These are phyloP conservation scores for Tinea pellionella DNA, from an alignment of 2,888 invertebrate genomes.

Conservation along the genomic window DNA sequence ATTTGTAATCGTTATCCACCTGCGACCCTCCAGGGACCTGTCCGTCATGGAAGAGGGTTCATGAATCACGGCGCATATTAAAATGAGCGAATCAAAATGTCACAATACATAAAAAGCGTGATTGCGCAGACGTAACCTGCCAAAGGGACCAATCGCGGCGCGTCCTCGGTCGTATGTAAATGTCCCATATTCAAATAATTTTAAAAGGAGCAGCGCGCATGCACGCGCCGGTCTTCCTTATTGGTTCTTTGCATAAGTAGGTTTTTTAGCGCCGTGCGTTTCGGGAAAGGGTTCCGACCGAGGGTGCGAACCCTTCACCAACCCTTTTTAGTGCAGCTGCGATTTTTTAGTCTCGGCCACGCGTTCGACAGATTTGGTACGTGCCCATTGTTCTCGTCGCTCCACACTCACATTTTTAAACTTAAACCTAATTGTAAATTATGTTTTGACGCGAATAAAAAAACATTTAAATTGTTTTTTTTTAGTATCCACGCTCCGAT, in stretches of 20 bases:
- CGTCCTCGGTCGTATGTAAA: constrained; percentile 47
- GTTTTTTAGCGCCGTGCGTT: constrained; percentile 25
- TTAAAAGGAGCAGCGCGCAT: constrained; percentile 67
- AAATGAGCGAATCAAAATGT: not conserved
- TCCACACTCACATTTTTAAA: not conserved
- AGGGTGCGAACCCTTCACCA: constrained; percentile 42
- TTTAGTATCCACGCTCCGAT: not conserved
- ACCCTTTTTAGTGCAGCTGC: constrained; percentile 37
- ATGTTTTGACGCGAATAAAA: constrained; percentile 4
- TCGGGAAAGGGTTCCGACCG: constrained; percentile 22
- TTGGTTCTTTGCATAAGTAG: constrained; percentile 56
- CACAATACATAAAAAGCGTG: not conserved
- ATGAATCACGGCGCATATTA: not conserved
- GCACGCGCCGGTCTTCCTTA: constrained; percentile 57
- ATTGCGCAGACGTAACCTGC: constrained; percentile 1
- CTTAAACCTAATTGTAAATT: not conserved
- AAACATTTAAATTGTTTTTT: not conserved
- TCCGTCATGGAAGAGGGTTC: too few relatives aligned
- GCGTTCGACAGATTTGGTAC: constrained; percentile 30
- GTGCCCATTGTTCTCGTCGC: not conserved
- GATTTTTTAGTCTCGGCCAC: constrained; percentile 47
- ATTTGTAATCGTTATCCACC: too few relatives aligned
- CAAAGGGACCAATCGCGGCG: constrained; percentile 40
- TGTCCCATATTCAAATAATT: constrained; percentile 64
- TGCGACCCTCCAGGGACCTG: too few relatives aligned